These are phyloP conservation scores for Dreissena rostriformis DNA, from an alignment of 1,140 invertebrate species.

Conservation along the genomic window DNA sequence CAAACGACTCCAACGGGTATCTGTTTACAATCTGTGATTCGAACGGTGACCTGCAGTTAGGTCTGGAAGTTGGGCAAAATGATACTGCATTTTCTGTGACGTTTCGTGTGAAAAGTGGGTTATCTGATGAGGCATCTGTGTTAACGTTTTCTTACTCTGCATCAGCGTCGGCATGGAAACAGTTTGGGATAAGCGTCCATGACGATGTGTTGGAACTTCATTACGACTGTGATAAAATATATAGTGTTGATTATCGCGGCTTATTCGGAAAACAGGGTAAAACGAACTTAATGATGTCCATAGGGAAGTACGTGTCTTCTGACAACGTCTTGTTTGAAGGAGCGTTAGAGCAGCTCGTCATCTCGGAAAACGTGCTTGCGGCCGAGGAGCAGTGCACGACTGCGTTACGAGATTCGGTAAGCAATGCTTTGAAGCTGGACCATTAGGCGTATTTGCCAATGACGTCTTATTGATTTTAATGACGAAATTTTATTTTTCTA, in stretches of 20 bases:
- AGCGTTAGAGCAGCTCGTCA: conserved; percentile 70
- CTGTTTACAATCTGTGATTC: conserved; percentile 75
- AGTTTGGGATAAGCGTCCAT: conserved; percentile 67
- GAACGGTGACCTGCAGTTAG: conserved; percentile 67
- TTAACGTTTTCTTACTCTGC: too few species aligned
- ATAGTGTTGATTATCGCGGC: conserved; percentile 12
- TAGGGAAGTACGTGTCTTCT: conserved; percentile 72
- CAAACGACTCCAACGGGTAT: conserved; percentile 65
- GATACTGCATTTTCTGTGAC: background rate
- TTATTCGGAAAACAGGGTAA: conserved; percentile 17
- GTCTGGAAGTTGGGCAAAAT: conserved; percentile 60
- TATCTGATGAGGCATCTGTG: too few species aligned
- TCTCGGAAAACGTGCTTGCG: conserved; percentile 64
- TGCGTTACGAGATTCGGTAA: conserved; percentile 43
- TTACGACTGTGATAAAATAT: conserved; percentile 71
- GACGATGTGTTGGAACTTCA: conserved; percentile 64
- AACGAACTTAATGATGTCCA: conserved; percentile 67
- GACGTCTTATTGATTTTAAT: too few species aligned
- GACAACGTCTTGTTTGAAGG: conserved; percentile 71
- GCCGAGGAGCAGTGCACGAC: conserved; percentile 69
- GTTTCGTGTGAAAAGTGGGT: too few species aligned
- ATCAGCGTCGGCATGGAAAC: conserved; percentile 64
- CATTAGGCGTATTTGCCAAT: too few species aligned
- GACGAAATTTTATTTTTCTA: too few species aligned
- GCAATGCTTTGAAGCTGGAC: background rate